A percentile compares a stretch with the other conserved stretches of the same genome.
Conservation (phyloP, 2,797 vertebrate genomes). For the Pteropus rufus region DNA sequence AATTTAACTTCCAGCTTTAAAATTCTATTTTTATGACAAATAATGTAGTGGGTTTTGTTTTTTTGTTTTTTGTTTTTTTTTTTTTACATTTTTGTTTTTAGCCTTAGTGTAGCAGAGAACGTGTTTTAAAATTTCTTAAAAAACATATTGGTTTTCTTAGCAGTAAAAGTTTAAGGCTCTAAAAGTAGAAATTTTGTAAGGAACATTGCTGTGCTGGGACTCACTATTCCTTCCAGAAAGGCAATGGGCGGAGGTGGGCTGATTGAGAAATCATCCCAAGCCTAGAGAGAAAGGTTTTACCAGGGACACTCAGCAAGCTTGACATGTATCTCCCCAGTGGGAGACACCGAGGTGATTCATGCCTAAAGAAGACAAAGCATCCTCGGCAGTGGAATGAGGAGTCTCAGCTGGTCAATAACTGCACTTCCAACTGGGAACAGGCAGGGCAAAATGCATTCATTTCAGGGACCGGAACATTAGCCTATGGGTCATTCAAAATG, state of each 20-base stretch:
- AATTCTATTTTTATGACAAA: not conserved
- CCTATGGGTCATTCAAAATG: not conserved
- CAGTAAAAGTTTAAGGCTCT: not conserved
- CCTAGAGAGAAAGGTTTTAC: not conserved
- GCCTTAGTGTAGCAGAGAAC: not conserved
- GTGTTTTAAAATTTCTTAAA: not conserved
- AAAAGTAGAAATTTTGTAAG: not conserved
- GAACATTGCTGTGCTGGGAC: not conserved
- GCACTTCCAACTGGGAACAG: not conserved
- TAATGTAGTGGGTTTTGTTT: not conserved
- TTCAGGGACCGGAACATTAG: not conserved
- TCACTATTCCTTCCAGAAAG: not conserved
- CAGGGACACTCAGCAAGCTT: not conserved
- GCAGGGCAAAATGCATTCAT: not conserved
- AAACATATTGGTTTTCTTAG: not conserved
- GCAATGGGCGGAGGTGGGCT: not conserved
- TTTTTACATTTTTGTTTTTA: not conserved
- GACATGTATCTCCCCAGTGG: not conserved
- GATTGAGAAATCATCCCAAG: not conserved
- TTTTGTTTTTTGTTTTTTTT: not conserved
- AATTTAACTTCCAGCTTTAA: not conserved
- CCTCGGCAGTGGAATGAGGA: not conserved
- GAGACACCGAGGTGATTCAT: not conserved
- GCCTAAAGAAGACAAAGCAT: not conserved
- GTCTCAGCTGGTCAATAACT: not conserved